These are phyloP conservation scores for Cercocebus atys DNA, from an alignment of 2,113 vertebrate species.

Conservation along the genomic window DNA sequence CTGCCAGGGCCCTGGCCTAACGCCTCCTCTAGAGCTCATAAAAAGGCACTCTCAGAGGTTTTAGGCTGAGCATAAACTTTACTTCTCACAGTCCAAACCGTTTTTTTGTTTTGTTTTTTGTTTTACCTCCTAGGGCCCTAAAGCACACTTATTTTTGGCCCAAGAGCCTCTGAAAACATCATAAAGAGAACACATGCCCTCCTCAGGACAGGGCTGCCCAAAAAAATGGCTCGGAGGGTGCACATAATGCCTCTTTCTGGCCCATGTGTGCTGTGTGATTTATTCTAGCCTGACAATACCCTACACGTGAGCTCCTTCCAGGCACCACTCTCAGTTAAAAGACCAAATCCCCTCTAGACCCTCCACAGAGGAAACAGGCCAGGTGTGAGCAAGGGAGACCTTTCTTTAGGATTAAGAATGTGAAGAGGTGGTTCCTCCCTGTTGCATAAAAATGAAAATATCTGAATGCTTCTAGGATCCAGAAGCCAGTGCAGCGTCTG, in stretches of 20 bases:
- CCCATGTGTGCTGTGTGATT: constrained; percentile 22
- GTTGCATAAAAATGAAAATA: background rate
- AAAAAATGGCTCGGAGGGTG: constrained; percentile 39
- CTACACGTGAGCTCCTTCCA: constrained; percentile 12
- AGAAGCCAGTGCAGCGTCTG: background rate
- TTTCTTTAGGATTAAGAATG: background rate
- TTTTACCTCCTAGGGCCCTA: constrained; percentile 36
- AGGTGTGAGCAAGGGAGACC: accelerated
- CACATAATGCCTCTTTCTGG: constrained; percentile 10
- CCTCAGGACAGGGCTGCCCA: constrained; percentile 54
- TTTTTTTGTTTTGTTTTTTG: background rate
- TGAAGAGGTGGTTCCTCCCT: background rate
- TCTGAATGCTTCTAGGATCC: background rate
- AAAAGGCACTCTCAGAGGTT: background rate
- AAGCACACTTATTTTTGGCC: constrained; percentile 54
- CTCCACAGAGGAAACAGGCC: background rate
- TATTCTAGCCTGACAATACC: constrained; percentile 6
- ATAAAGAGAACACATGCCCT: constrained; percentile 58
- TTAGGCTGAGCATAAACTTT: background rate
- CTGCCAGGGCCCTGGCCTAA: accelerated
- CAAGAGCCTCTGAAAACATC: constrained; percentile 55
- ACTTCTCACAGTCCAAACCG: background rate
- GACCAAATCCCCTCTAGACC: background rate
- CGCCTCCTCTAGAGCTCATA: background rate
- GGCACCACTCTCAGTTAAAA: background rate